Percentiles rank a stretch among this genome's conserved stretches.
Evolutionary conservation across 2,113 vertebrate species (phyloP).

Genomic region (Taxidea taxus): DNA sequence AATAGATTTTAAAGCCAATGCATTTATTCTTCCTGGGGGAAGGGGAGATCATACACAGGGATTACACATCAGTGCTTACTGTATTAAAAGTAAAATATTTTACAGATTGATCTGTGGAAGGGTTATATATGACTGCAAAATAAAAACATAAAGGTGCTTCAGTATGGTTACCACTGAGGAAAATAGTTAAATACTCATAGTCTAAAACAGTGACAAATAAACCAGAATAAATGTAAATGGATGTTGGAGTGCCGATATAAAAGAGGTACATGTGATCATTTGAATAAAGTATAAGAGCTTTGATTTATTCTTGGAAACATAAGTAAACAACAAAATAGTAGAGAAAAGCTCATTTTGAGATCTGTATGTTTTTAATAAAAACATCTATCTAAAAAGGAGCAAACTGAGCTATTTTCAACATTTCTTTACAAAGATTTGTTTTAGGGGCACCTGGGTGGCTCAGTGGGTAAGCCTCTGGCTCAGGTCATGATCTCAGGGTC

Average conservation of each 20-base stretch:
- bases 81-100: constrained; percentile 29
- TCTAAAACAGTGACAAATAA: neutral
- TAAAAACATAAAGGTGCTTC: neutral
- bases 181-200: neutral
- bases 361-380: neutral
- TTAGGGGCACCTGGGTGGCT: neutral
- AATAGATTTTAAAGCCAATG: constrained; percentile 17
- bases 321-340: neutral
- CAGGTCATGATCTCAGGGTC: no score
- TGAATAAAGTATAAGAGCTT: neutral
- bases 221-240: neutral
- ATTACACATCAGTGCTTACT: neutral
- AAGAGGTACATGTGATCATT: constrained; percentile 19
- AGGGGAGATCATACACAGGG: neutral
- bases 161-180: neutral
- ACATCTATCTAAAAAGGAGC: neutral
- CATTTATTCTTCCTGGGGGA: neutral
- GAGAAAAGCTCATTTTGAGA: neutral
- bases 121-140: neutral
- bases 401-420: neutral
- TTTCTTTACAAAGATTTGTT: constrained; percentile 15
- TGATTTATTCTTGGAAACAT: neutral
- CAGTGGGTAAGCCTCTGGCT: no score
- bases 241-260: neutral
- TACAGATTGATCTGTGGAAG: constrained; percentile 7